Percentiles rank a stretch among this genome's conserved stretches.
These are phyloP conservation scores for Ditylenchus weischeri DNA, from an alignment of 2,888 invertebrate species.

Conservation along the genomic window DNA sequence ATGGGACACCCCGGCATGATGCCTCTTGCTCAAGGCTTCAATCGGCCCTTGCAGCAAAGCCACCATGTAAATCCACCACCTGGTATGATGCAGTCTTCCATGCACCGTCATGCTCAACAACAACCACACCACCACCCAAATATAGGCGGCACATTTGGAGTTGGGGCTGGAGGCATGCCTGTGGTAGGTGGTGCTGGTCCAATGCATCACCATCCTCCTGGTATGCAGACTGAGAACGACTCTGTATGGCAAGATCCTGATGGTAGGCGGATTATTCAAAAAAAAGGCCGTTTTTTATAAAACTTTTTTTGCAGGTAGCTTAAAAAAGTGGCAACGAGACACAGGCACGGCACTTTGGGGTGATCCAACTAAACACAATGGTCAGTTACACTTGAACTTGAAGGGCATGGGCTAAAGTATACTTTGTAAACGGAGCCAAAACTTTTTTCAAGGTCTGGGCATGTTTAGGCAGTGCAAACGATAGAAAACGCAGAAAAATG, in stretches of 20 bases:
- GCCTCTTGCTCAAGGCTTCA: background rate
- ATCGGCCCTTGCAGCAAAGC: conserved; percentile 1
- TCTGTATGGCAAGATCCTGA: conserved; percentile 40
- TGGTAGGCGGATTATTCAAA: background rate
- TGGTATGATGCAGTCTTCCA: background rate
- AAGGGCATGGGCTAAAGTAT: no score
- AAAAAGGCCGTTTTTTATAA: no score
- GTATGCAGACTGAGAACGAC: conserved; percentile 26
- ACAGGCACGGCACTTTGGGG: conserved; percentile 46
- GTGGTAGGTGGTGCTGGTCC: background rate
- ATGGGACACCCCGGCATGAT: background rate
- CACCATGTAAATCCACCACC: conserved; percentile 7
- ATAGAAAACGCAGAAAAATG: no score
- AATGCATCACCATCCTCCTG: conserved; percentile 13
- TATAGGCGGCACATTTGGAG: no score
- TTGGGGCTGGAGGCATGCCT: no score
- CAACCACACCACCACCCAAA: no score
- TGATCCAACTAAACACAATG: conserved; percentile 40
- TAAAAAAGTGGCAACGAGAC: conserved; percentile 39
- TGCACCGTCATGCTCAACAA: background rate
- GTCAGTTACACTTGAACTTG: conserved; percentile 10
- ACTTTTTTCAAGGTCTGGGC: no score
- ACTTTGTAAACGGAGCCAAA: no score
- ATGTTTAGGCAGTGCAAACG: no score
- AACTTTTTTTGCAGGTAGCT: background rate